Evolutionary conservation across 1,140 invertebrate genomes (phyloP), one percentile per base, ranked within the genome.

Genomic region (Diachasma alloeum): DNA sequence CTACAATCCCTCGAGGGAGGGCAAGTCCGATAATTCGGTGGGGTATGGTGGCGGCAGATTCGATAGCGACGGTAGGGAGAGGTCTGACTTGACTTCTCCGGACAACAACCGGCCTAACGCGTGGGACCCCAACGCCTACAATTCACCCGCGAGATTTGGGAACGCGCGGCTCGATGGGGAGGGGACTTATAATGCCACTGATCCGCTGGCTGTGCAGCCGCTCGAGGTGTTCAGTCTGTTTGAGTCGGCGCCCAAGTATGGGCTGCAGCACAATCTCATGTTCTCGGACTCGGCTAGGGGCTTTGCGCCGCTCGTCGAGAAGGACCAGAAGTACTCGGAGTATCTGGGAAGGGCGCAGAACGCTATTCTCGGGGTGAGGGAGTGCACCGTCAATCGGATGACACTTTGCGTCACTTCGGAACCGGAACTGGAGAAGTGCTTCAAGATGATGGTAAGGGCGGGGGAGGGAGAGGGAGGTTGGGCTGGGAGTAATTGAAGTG

Each of bases 381-480:
- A 93, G 67, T 98, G 97, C 88, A 94, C 96, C 0, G 93, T 97
- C 6, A 91, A 92, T 37, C 88, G 91, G 22, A 96, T 97, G 89
- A 94, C 92, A 0, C 83, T 98, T 6, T 99, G 98, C 87, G 95
- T 99, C 8, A 97, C 97, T 0, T 98, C 97, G 0, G 93, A 96
- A 66, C 91, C 93, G 0, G 98, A 99, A 89, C 92, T 96, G 88
- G 93, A 94, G 31, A 99, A 99, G 90, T 99, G 98, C 87, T 88
- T 95, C 39, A 95, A 95, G 88, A 99, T 99, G 97, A 96, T 3
- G 31, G 31, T 31, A 31, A 31, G 31, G 31, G 31, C 6, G 2
- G 31, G 31, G 31, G 31, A n/a, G n/a, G n/a, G n/a, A n/a, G n/a
- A n/a, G n/a, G n/a, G n/a, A n/a, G n/a, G n/a, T n/a, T n/a, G n/a